Percentiles rank a stretch among this genome's conserved stretches.
Evolutionary conservation across 2,888 invertebrate genomes (phyloP).

Genomic region (Podabrus alpinus): DNA sequence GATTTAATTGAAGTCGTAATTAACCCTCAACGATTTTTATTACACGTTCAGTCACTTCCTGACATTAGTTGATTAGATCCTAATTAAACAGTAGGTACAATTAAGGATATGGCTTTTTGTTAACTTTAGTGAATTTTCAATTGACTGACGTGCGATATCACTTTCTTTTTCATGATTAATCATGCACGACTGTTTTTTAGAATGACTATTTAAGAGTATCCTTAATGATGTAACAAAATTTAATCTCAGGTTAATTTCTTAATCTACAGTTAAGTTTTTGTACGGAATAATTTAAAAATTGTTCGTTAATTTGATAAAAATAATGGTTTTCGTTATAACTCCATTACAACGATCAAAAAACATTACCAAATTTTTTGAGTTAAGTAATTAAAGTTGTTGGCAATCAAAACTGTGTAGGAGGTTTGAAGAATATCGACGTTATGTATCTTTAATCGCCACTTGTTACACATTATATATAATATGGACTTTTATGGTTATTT

Average conservation of each 20-base stretch:
- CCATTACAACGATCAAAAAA: background rate
- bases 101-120: background rate
- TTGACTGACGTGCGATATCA: conserved; percentile 1
- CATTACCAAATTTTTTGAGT: background rate
- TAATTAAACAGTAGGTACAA: background rate
- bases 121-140: background rate
- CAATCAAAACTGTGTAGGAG: conserved; percentile 25
- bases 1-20: background rate
- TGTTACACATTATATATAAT: conserved; percentile 6
- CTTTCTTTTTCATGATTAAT: conserved; percentile 13
- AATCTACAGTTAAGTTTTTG: background rate
- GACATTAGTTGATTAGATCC: background rate
- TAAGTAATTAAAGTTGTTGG: conserved; percentile 3
- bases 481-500: background rate
- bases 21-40: background rate
- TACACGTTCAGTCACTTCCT: background rate
- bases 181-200: conserved; percentile 6
- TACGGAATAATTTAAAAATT: background rate
- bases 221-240: background rate
- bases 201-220: background rate
- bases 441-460: conserved; percentile 14
- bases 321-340: background rate
- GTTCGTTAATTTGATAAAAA: background rate
- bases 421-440: conserved; percentile 10
- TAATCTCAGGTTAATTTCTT: background rate